Base-by-base conservation (phyloP, 2,113 vertebrate species). In the Micronycteris hirsuta region DNA sequence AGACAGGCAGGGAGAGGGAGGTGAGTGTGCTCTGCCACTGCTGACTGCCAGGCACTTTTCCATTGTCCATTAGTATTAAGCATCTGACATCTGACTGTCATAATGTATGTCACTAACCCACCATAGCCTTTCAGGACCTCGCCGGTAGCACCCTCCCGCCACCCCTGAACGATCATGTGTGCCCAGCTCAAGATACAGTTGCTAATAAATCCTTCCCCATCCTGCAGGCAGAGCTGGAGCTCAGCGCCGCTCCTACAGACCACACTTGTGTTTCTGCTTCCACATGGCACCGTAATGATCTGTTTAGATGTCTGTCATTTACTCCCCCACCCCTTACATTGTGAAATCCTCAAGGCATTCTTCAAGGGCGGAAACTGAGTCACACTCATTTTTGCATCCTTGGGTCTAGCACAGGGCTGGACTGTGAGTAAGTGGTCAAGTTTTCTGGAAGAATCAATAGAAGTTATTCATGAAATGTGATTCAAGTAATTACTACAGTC, bases 391-490 rank as follows among this genome's bases (percentile, higher is more conserved):
- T 56, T 78, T 45, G 15, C 22, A 82, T 38, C 73, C 58, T 7
- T 63, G 43, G 36, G 36, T 38, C 63, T 31, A 82, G 41, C 24
- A 26, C 33, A 73, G 54, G 70, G 41, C 41, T 26, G 11, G 45
- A 61, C 22, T 52, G 15, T 33, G 47, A 68, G 47, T 43, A 70
- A 86, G 71, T 7, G 65, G 31, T 83, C 52, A 89, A 16, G 38
- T 65, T 68, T 92, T 76, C 45, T 49, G 31, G 38, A 67, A 74
- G 61, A 63, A 87, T 56, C 33, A 61, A 22, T 76, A 78, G 38
- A 91, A 89, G 33, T 36, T 61, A 87, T 36, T 85, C 89, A 91
- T 41, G 41, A 96, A 91, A 94, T 90, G 38, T 81, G 67, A 85
- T 26, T 93, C 52, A 87, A 81, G 47, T 70, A 63, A 96, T 61